These are phyloP conservation scores for Saccostrea echinata DNA, from an alignment of 1,140 invertebrate genomes.

Conservation along the genomic window DNA sequence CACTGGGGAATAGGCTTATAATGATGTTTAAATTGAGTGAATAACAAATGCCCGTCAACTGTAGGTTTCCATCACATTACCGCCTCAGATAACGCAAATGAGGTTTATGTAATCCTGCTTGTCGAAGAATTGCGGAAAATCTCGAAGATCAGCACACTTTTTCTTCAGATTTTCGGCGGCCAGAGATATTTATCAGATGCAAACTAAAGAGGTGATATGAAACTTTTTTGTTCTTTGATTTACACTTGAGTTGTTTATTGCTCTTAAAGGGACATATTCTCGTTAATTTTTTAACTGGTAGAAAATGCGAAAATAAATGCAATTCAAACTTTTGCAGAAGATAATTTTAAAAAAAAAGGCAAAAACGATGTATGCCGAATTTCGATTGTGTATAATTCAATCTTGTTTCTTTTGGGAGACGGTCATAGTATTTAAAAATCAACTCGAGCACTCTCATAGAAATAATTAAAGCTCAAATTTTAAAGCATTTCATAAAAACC, in stretches of 20 bases:
- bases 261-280: background rate
- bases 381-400: too few species aligned
- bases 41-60: constrained; percentile 37
- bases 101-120: constrained; percentile 33
- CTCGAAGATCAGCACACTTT: background rate
- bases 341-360: background rate
- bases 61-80: constrained; percentile 27
- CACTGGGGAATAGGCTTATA: constrained; percentile 1
- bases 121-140: constrained; percentile 27
- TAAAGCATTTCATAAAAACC: too few species aligned
- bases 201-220: constrained; percentile 15
- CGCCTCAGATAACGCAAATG: constrained; percentile 37
- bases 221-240: constrained; percentile 10
- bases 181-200: constrained; percentile 28
- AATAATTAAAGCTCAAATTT: too few species aligned
- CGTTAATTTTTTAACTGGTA: background rate
- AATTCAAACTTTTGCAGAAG: background rate
- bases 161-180: constrained; percentile 18
- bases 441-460: too few species aligned
- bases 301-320: background rate
- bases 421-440: too few species aligned
- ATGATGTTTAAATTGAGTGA: constrained; percentile 37
- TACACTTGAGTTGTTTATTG: constrained; percentile 39
- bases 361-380: background rate
- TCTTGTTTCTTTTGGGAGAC: too few species aligned